A percentile compares a stretch with the other conserved stretches of the same genome.
These are phyloP conservation scores for Agrotis ipsilon DNA, from an alignment of 2,888 invertebrate species.

Conservation along the genomic window DNA sequence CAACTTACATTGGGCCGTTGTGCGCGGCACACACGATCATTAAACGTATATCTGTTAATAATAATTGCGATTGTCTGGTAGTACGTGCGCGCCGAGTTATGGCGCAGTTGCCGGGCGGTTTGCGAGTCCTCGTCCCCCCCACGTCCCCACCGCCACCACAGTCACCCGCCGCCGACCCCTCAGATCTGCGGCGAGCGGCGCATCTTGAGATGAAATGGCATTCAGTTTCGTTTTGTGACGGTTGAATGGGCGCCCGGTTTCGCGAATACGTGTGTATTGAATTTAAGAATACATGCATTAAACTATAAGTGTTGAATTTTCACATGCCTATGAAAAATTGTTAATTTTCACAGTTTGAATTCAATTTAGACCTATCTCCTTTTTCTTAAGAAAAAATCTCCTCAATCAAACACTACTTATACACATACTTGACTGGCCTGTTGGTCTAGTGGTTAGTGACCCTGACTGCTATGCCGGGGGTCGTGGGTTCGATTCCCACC, in stretches of 20 bases:
- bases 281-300: conserved; percentile 73
- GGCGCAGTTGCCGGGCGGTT: conserved; percentile 86
- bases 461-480: no score
- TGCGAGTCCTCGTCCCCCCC: conserved; percentile 64
- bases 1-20: conserved; percentile 75
- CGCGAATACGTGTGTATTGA: conserved; percentile 70
- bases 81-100: conserved; percentile 88
- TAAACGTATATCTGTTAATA: conserved; percentile 89
- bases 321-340: conserved; percentile 42
- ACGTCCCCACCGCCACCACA: conserved; percentile 52
- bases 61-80: conserved; percentile 89
- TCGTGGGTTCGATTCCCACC: no score
- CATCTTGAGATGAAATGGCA: conserved; percentile 86
- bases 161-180: conserved; percentile 72
- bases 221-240: conserved; percentile 85
- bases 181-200: conserved; percentile 76
- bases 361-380: conserved; percentile 35
- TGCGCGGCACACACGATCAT: conserved; percentile 83
- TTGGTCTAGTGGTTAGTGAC: no score
- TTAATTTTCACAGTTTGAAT: conserved; percentile 21
- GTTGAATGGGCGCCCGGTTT: conserved; percentile 81
- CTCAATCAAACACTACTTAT: conserved; percentile 15
- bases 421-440: no score
- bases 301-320: conserved; percentile 55
- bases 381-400: conserved; percentile 1